Base-by-base conservation (phyloP, 2,797 vertebrate genomes). In the Orientallactaga sibirica region DNA sequence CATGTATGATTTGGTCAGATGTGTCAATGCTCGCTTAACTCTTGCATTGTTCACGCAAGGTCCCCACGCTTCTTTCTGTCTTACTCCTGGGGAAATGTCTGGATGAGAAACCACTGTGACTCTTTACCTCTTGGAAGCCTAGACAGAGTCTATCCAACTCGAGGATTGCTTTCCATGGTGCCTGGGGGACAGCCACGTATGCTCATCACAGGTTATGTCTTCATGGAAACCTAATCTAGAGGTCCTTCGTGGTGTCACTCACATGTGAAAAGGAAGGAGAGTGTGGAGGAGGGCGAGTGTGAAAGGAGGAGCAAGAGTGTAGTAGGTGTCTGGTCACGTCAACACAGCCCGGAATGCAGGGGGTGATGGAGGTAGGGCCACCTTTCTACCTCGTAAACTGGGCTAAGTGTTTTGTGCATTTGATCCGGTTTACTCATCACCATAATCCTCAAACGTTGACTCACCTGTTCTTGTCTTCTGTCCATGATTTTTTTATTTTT, bases 401-500 rank as follows among this genome's bases (percentile, higher is more conserved):
- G 66, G 68, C 43, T 62, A 74, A 74, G 82, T 62, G 43, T 10
- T 87, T 76, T 37, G 83, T 55, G 55, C 20, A 33, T n/a, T 76
- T 88, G 41, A 75, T 75, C 93, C 70, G 55, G 88, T 80, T 83
- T 90, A 82, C 58, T 78, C 25, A 75, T 78, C n/a, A 62, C 16
- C 48, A n/a, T 19, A 75, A 33, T 18, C n/a, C 41, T 91, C 58
- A 43, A 61, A 86, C 82, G 11, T 62, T 73, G 67, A 91, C 5
- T 24, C 29, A 81, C 55, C 73, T 24, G 12, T 70, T 4, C 55
- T 85, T 37, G 14, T 73, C 66, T 86, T 86, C 37, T 33, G 55
- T 61, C 58, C 43, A 19, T 52, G 80, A 80, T 62, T 90, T 75
- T 37, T 37, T 37, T 37, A 37, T 37, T 37, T 37, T 37, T 37